A percentile compares a stretch with the other conserved stretches of the same genome.
phyloP scores from a whole-genome alignment of 2,113 vertebrate genomes.

The Melanerpes aurifrons region DNA sequence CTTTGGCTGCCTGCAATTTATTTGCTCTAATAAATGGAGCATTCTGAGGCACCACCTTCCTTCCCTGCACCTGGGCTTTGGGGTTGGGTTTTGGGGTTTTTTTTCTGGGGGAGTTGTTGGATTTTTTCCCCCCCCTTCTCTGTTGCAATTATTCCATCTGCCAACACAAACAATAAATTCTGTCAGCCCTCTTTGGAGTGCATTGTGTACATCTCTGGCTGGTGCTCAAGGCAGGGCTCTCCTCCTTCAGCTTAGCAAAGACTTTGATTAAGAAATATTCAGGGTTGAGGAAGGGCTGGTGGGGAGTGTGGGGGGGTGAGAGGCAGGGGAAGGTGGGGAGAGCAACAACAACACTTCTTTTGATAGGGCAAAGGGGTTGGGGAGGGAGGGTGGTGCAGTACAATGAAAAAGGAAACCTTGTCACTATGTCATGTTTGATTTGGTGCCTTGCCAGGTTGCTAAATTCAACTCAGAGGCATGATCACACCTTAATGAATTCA shows the following conservation, averaged over 20 bases:
- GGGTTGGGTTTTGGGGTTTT: too few relatives aligned
- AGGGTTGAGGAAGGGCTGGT: too few relatives aligned
- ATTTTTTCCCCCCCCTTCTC: not conserved
- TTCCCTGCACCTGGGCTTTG: not conserved
- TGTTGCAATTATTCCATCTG: conserved; percentile 27
- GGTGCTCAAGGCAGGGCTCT: not conserved
- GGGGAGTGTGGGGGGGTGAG: too few relatives aligned
- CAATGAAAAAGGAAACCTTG: conserved; percentile 18
- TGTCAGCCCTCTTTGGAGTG: conserved; percentile 7
- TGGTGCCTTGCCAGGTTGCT: conserved; percentile 51
- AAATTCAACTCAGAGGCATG: conserved; percentile 18
- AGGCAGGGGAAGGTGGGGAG: not conserved
- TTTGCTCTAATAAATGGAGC: conserved; percentile 16
- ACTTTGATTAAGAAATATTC: conserved; percentile 12
- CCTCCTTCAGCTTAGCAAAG: not conserved
- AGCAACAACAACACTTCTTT: not conserved
- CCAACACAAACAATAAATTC: conserved; percentile 33
- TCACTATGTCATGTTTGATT: conserved; percentile 36
- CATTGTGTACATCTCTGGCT: not conserved
- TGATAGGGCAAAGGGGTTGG: not conserved
- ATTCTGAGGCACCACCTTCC: not conserved
- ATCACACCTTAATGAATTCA: conserved; percentile 39
- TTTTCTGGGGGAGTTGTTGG: too few relatives aligned
- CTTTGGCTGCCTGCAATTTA: not conserved
- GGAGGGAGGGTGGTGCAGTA: not conserved